Base-by-base conservation (phyloP, 2,888 invertebrate genomes). In the Hemaris fuciformis region DNA sequence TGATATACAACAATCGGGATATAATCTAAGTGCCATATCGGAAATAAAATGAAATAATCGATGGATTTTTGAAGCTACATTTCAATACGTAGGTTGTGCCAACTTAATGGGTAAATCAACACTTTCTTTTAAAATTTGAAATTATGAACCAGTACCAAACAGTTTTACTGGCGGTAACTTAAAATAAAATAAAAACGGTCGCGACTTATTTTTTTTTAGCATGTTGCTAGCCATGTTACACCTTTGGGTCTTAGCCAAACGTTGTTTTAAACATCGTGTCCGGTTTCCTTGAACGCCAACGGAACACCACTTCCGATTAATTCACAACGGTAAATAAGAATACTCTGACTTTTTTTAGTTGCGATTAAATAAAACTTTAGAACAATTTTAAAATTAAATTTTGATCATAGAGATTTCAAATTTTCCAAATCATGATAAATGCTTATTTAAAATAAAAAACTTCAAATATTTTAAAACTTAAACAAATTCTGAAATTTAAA, bases 261-360 rank as follows among this genome's bases (percentile, higher is more conserved):
- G 27, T 25, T 53, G 18, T 31, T 18, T 46, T 53, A 31, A 31
- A 38, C 53, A 53, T 53, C 53, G 53, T 53, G 31, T 31, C 53
- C 53, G 31, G 31, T 53, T 53, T 53, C 53, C 53, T 27, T 20
- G 38, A 10, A 38, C 10, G 53, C 18, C 18, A 4, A 20, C 53
- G 53, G 53, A 53, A 53, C 53, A 8, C 15, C 10, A 53, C 53
- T 53, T 53, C 53, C 53, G 53, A 53, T 18, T 53, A 27, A 18
- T 31, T 20, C 31, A 27, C 18, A 31, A 18, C 18, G 27, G 31
- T 53, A 7, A 20, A 18, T 8, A n/a, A 13, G n/a, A 38, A n/a
- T 10, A 53, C 10, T n/a, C n/a, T n/a, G n/a, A n/a, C n/a, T n/a
- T n/a, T n/a, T n/a, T n/a, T n/a, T n/a, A n/a, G n/a, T n/a, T n/a